Evolutionary conservation across 2,113 vertebrate species (phyloP), one percentile per base, ranked within the genome.

Genomic region (Morphnarchus princeps): DNA sequence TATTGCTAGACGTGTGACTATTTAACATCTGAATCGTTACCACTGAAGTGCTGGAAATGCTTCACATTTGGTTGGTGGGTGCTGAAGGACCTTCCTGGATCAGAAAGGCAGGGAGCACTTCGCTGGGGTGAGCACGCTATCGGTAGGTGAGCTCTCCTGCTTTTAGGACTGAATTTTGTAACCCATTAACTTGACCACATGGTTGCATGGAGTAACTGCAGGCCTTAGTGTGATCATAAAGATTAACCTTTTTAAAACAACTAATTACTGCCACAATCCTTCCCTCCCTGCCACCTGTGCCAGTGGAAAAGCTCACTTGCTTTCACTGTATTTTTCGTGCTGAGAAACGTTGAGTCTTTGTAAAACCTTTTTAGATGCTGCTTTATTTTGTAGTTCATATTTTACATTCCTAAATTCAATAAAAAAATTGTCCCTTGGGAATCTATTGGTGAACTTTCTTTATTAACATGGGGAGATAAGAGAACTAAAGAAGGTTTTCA

Each of bases 51-150:
- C 40, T 89, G 92, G 58, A 3, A 7, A 5, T 2, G 4, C 16
- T 31, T 3, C 0, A 8, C 5, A 0, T 11, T 15, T 13, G 12
- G 0, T 11, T 25, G 42, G 2, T 10, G 32, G 59, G 34, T 22
- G 61, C 54, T n/a, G 49, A 5, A 18, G 55, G 81, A 21, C 16
- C 16, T 62, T 13, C 31, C 28, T 17, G 74, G 57, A 1, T 25
- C 0, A 6, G 43, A 19, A 34, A 5, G 28, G 52, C 79, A 28
- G 49, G 7, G 6, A 40, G 40, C 18, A 0, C 21, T 6, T 29
- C 1, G 0, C 0, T 20, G 55, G 62, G 80, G 7, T 28, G 69
- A 43, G 31, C 63, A 9, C 18, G 2, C 31, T 3, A 0, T 2
- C 49, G 11, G 3, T 0, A 18, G 42, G 17, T 43, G 66, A 16